Evolutionary conservation across 2,113 vertebrate species (phyloP), one percentile per base, ranked within the genome.

Genomic region (Anas platyrhynchos): DNA sequence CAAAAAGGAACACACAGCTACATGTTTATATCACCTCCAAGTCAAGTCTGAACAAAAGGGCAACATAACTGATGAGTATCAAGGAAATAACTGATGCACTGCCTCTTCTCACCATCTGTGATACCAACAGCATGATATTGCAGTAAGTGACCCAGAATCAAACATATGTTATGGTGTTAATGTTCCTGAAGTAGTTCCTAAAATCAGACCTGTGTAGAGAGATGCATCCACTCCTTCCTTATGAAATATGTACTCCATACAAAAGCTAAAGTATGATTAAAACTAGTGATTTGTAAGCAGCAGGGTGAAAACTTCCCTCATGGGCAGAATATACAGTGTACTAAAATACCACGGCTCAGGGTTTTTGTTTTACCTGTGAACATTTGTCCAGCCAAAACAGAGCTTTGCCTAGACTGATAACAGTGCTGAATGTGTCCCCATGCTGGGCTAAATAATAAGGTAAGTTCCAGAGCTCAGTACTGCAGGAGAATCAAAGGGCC

Each of bases 11-110:
- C 43, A 80, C 72, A 56, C 26, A 67, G 61, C 52, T 75, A 56
- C 11, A 8, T 29, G 44, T 50, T 83, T 85, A 34, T 89, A 63
- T 44, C 91, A 73, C 79, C 71, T 87, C 87, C 80, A 92, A 96
- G 75, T 88, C 80, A 92, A 96, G 77, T 91, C 92, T 54, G 65
- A 97, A 92, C 67, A 96, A 72, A 83, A 93, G 81, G 75, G 46
- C 83, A 89, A 88, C 76, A 34, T 23, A 92, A 95, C 84, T 93
- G 86, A 86, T 71, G 65, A 85, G 32, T 34, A 66, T 65, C 34
- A 80, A 76, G 55, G 44, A 95, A 78, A 79, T 93, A 97, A 93
- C 29, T 83, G 91, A 80, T 61, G 82, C 31, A 34, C 52, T 63
- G 79, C 52, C 36, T 84, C 54, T 90, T 89, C 91, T 86, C 87